Evolutionary conservation across 1,140 invertebrate species (phyloP).

Genomic region (Muscidifurax raptorellus): DNA sequence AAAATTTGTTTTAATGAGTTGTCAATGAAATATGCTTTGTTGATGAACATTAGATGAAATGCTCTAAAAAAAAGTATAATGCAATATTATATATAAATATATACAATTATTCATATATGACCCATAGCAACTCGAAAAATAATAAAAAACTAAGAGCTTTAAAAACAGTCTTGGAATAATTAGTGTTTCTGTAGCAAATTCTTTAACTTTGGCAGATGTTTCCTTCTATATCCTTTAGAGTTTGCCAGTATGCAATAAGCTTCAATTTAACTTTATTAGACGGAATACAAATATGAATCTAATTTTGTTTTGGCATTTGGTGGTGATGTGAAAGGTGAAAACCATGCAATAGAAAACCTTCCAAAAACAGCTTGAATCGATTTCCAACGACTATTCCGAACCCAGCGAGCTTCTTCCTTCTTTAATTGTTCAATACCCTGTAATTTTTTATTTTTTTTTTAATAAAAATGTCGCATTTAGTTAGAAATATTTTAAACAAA

Average conservation of each 20-base stretch:
- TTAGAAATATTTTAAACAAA: conserved; percentile 15
- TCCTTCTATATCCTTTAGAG: neutral
- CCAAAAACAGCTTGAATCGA: conserved; percentile 97
- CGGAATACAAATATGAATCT: conserved; percentile 86
- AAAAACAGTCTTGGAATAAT: conserved; percentile 16
- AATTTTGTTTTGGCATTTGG: conserved; percentile 85
- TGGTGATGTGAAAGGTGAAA: conserved; percentile 91
- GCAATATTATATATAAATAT: neutral
- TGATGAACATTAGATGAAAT: neutral
- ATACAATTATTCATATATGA: conserved; percentile 7
- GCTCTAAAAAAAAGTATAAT: neutral
- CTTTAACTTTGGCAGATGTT: conserved; percentile 1
- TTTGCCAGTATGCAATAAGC: neutral
- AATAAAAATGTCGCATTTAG: conserved; percentile 2
- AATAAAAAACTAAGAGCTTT: neutral
- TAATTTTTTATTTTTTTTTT: conserved; percentile 54
- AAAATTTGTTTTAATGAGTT: neutral
- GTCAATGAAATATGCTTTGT: neutral
- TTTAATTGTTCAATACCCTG: conserved; percentile 97
- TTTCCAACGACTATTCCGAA: conserved; percentile 93
- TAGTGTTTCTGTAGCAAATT: neutral
- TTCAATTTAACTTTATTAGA: conserved; percentile 71
- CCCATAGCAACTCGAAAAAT: neutral
- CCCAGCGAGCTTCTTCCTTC: conserved; percentile 94
- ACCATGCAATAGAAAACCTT: conserved; percentile 93